Base-by-base conservation (phyloP, 2,113 vertebrate genomes). In the Ivindomyrus marchei region DNA sequence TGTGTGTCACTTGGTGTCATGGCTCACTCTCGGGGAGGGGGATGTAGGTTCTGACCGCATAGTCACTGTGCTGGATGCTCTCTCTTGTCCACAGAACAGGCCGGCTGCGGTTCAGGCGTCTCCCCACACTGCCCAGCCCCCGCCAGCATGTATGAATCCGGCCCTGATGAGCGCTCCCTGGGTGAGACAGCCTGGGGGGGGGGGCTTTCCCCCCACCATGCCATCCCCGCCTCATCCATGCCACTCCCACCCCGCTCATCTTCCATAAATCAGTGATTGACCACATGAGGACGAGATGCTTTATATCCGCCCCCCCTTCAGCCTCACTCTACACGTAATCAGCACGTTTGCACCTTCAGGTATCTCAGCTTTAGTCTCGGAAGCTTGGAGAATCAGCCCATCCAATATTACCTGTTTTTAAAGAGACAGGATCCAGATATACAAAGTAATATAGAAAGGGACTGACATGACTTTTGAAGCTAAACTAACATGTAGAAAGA, bases 151-250 rank as follows among this genome's bases (percentile, higher is more conserved):
- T 93, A 92, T 94, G 94, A 95, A 90, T 93, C 94, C 95, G 6
- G 94, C 95, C 93, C 93, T 96, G 95, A 96, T 94, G 94, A 96
- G 88, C 93, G 89, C 95, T 91, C 95, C 95, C 92, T 96, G 95
- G 95, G 95, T 96, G 95, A 96, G 95, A 95, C 89, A 91, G 83
- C 62, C n/a, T 45, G 24, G 88, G 45, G 66, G 45, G 66, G 31
- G 56, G 21, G 42, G 17, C 24, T 86, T 3, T 62, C 17, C 83
- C 85, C 36, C 36, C 17, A 42, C 45, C 83, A 46, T 6, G 24
- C 90, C 50, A 85, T 53, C 39, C 84, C 70, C 91, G 91, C 92
- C 92, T 91, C 56, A 90, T 66, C 36, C 46, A 50, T 89, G 52
- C 90, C 89, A 17, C 46, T 52, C 3, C 13, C 87, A 89, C 62